Evolutionary conservation across 2,888 invertebrate genomes (phyloP).

Genomic region (Lasioglossum vierecki): DNA sequence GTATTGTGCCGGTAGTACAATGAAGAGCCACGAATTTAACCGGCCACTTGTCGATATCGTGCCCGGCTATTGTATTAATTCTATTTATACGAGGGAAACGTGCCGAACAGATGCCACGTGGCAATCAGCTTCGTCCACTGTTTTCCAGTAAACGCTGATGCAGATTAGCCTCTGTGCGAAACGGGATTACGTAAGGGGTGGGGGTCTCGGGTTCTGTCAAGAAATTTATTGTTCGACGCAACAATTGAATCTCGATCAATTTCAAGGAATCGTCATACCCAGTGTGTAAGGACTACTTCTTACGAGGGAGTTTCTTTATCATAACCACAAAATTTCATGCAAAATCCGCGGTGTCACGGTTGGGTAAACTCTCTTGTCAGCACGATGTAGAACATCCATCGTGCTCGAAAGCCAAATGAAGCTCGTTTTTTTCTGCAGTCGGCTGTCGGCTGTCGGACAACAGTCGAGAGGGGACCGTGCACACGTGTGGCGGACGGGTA

Average conservation of each 20-base stretch:
- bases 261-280: neutral
- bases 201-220: neutral
- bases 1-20: neutral
- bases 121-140: slow-evolving; percentile 20
- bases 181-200: slow-evolving; percentile 30
- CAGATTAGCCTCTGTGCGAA: slow-evolving; percentile 17
- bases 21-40: slow-evolving; percentile 12
- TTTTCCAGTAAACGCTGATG: slow-evolving; percentile 29
- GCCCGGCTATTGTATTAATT: slow-evolving; percentile 10
- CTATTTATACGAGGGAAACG: neutral
- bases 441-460: no score
- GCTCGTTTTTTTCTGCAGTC: no score
- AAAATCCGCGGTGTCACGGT: no score
- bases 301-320: no score
- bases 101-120: slow-evolving; percentile 2
- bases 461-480: no score
- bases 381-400: no score
- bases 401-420: no score
- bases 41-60: slow-evolving; percentile 12
- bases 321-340: no score
- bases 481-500: no score
- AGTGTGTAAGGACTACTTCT: no score
- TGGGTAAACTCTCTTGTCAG: no score
- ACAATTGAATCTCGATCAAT: slow-evolving; percentile 5
- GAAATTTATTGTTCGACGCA: slow-evolving; percentile 30